These are phyloP conservation scores for Fratercula arctica DNA, from an alignment of 2,797 vertebrate species.

Conservation along the genomic window DNA sequence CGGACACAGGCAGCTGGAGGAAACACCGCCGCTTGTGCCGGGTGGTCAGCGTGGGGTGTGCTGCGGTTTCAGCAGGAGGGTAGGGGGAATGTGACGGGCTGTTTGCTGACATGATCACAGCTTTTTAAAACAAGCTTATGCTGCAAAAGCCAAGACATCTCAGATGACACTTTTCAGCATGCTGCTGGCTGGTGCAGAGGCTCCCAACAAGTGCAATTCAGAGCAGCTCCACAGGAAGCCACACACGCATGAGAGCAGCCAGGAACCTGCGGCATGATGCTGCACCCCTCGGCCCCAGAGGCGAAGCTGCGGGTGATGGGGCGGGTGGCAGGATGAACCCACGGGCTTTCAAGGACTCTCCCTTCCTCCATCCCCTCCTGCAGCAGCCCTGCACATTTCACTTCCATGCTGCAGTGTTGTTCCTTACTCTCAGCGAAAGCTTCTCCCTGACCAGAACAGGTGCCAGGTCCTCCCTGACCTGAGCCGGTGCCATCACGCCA, in stretches of 20 bases:
- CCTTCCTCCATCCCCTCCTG: not conserved
- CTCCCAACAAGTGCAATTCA: not conserved
- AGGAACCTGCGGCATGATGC: not conserved
- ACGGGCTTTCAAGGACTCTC: not conserved
- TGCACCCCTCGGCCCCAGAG: accelerated
- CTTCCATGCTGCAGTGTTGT: not conserved
- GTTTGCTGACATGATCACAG: not conserved
- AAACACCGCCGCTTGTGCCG: accelerated
- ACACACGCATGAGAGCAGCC: not conserved
- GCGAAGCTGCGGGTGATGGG: not conserved
- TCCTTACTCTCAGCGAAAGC: not conserved
- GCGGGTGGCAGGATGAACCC: not conserved
- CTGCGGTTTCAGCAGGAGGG: not conserved
- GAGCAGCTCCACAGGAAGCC: not conserved
- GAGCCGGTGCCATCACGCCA: accelerated
- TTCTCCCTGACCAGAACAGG: not conserved
- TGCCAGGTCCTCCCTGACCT: not conserved
- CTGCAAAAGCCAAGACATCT: not conserved
- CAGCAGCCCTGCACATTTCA: not conserved
- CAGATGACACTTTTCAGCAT: not conserved
- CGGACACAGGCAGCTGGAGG: not conserved
- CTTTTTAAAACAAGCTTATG: slow-evolving; percentile 14
- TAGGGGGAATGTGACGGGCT: accelerated
- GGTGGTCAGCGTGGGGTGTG: not conserved
- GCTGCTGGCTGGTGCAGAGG: not conserved